Evolutionary conservation across 2,888 invertebrate genomes (phyloP).

Genomic region (Molanna angustata): DNA sequence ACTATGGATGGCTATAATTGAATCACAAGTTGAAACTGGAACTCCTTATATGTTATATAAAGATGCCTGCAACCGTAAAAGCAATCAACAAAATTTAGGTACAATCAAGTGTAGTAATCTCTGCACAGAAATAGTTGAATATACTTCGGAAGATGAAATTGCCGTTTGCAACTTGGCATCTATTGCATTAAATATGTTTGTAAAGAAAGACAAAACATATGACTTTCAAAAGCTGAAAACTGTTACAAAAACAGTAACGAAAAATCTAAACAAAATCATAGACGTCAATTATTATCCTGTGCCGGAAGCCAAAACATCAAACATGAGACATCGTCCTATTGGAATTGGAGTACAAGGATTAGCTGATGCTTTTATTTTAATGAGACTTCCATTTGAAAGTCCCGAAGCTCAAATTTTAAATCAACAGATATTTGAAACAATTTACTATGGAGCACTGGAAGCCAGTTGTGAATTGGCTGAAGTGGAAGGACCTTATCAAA

Average conservation of each 20-base stretch:
- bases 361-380: slow-evolving; percentile 93
- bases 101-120: slow-evolving; percentile 98
- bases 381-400: slow-evolving; percentile 92
- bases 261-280: slow-evolving; percentile 94
- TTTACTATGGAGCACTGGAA: slow-evolving; percentile 96
- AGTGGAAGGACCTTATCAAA: slow-evolving; percentile 81
- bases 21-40: slow-evolving; percentile 96
- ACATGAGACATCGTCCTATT: slow-evolving; percentile 81
- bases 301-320: slow-evolving; percentile 82
- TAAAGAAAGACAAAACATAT: slow-evolving; percentile 72
- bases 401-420: slow-evolving; percentile 82
- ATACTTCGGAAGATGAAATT: slow-evolving; percentile 87
- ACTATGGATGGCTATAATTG: slow-evolving; percentile 91
- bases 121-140: slow-evolving; percentile 97
- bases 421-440: slow-evolving; percentile 95
- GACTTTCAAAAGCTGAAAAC: slow-evolving; percentile 85
- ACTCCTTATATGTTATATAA: slow-evolving; percentile 97
- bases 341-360: slow-evolving; percentile 97
- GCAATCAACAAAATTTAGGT: slow-evolving; percentile 97
- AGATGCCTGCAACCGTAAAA: slow-evolving; percentile 95
- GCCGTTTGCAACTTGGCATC: slow-evolving; percentile 99
- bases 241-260: slow-evolving; percentile 84
- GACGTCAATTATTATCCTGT: slow-evolving; percentile 96
- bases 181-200: slow-evolving; percentile 93
- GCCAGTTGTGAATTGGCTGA: slow-evolving; percentile 93